phyloP scores from a whole-genome alignment of 1,140 invertebrate genomes.

The Drosophila hydei region DNA sequence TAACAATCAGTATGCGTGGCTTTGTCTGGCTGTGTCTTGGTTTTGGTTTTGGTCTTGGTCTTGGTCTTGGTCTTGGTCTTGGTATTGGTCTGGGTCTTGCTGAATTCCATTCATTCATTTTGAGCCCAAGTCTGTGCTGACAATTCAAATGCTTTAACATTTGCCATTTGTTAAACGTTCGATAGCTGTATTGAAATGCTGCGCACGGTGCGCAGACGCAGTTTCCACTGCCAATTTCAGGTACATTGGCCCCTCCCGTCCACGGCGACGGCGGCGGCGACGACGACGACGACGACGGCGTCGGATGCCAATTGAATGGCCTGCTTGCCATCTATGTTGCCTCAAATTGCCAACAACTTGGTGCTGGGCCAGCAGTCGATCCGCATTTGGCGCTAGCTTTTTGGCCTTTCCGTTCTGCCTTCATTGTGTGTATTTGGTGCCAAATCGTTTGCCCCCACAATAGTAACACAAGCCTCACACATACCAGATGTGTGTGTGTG shows the following conservation, averaged over 20 bases:
- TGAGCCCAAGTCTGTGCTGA: conserved; percentile 42
- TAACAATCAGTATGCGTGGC: conserved; percentile 44
- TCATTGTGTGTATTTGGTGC: conserved; percentile 64
- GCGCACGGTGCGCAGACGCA: conserved; percentile 58
- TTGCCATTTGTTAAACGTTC: conserved; percentile 5
- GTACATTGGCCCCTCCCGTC: conserved; percentile 48
- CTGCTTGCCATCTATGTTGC: conserved; percentile 12
- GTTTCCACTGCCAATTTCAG: conserved; percentile 36
- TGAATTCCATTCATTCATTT: conserved; percentile 61
- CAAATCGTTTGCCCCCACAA: conserved; percentile 78
- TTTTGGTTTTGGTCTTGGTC: conserved; percentile 6
- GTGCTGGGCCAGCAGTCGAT: conserved; percentile 31
- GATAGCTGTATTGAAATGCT: conserved; percentile 57
- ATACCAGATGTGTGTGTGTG: conserved; percentile 7
- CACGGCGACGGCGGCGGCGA: neutral
- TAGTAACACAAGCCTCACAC: conserved; percentile 57
- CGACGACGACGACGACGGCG: no score
- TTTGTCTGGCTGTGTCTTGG: conserved; percentile 12
- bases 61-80: conserved; percentile 10
- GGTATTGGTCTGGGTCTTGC: conserved; percentile 1
- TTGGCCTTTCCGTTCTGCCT: conserved; percentile 73
- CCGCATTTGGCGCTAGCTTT: conserved; percentile 70
- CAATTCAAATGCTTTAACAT: conserved; percentile 38
- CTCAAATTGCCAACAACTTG: conserved; percentile 71
- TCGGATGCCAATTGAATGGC: conserved; percentile 35